Evolutionary conservation across 1,140 invertebrate species (phyloP), one percentile per base, ranked within the genome.

Genomic region (Centruroides sculpturatus): DNA sequence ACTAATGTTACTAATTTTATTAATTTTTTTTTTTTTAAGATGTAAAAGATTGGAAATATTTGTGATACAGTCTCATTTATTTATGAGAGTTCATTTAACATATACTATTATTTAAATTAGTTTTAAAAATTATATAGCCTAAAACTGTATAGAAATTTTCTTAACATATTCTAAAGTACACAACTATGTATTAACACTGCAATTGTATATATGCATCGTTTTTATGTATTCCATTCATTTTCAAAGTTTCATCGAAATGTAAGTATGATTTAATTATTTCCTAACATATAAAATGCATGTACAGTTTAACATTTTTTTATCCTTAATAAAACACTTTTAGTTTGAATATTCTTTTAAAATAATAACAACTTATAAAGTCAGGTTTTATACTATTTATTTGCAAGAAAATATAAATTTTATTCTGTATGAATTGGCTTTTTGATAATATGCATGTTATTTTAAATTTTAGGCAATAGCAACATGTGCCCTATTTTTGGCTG

Each of bases 201-300:
- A 47, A 96, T 96, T 68, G 92, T 97, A n/a, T 98, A 96, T 69
- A 95, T 98, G 92, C 92, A 97, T 73, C 79, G 93, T 35, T 98
- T 98, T 76, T 98, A 94, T 74, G 89, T 94, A 75, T 94, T 92
- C 75, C 92, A 93, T 70, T 88, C 89, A 1, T 87, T 94, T 73
- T 81, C 83, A 11, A 82, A 85, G 62, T 92, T 92, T 70, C 85
- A 88, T 70, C 82, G 87, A 64, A 87, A 91, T 75, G 76, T 78
- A 71, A 75, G 74, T 76, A 65, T 51, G 41, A 6, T 41, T 41
- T 41, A 41, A 41, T 41, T 41, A 41, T 41, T 41, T 41, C 8
- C 8, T 8, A 41, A 41, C 41, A 41, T 41, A 41, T 2, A 23
- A 23, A 23, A 23, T 23, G 23, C 23, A 23, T 23, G 23, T 23